phyloP scores from a whole-genome alignment of 1,140 invertebrate genomes.

The Stegodyphus dumicola region DNA sequence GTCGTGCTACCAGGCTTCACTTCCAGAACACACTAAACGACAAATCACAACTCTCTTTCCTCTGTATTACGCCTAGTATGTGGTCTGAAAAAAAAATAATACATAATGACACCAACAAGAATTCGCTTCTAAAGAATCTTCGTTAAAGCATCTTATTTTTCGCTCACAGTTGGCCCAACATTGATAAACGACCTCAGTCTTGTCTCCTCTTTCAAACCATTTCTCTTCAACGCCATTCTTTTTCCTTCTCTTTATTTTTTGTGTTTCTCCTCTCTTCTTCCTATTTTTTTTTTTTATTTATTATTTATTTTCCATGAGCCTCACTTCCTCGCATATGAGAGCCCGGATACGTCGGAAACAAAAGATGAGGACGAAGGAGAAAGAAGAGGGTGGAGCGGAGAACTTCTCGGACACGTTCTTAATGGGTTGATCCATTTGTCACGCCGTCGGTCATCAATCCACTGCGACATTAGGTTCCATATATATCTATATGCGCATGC shows the following conservation, averaged over 20 bases:
- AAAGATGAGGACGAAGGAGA: constrained; percentile 15
- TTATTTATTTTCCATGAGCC: constrained; percentile 42
- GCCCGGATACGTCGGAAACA: constrained; percentile 41
- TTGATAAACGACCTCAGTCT: constrained; percentile 47
- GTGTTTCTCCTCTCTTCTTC: neutral
- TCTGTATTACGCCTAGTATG: no score
- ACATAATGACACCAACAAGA: constrained; percentile 7
- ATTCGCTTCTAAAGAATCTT: constrained; percentile 26
- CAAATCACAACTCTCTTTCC: no score
- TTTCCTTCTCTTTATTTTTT: neutral
- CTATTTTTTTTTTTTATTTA: constrained; percentile 29
- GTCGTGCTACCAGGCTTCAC: no score
- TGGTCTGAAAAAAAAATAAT: neutral
- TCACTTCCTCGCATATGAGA: constrained; percentile 36
- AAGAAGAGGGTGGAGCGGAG: neutral
- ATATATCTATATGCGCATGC: neutral
- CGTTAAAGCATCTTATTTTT: constrained; percentile 39
- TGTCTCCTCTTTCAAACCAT: constrained; percentile 55
- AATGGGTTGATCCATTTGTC: constrained; percentile 56
- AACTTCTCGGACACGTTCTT: constrained; percentile 44
- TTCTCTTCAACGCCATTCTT: constrained; percentile 26
- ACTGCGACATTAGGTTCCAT: constrained; percentile 28
- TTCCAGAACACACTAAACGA: no score
- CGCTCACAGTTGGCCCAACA: neutral
- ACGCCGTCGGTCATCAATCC: constrained; percentile 49